Percentiles rank a stretch among this genome's conserved stretches.
phyloP scores from a whole-genome alignment of 2,113 vertebrate genomes.

The Smithornis capensis region DNA sequence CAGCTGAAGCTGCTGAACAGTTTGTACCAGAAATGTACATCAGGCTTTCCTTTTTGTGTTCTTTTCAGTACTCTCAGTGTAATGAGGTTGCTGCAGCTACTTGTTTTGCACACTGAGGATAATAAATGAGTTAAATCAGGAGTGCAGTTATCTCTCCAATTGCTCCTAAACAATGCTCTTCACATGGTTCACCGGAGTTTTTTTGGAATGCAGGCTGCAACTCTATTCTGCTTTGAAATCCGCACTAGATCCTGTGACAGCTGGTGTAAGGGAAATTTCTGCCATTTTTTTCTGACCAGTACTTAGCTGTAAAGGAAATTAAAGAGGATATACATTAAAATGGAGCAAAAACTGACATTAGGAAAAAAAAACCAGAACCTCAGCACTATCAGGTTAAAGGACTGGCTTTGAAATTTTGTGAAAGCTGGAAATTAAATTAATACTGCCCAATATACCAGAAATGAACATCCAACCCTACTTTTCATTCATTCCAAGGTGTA shows the following conservation, averaged over 20 bases:
- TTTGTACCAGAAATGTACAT: not conserved
- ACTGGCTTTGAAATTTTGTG: not conserved
- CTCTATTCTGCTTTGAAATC: conserved; percentile 46
- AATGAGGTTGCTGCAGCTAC: not conserved
- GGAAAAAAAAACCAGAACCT: not conserved
- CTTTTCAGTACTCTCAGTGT: not conserved
- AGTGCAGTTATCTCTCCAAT: not conserved
- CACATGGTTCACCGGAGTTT: not conserved
- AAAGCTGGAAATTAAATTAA: not conserved
- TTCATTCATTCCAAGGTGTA: not conserved
- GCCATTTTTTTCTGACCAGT: conserved; percentile 29
- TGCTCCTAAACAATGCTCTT: conserved; percentile 23
- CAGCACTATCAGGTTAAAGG: not conserved
- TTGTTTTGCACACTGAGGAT: conserved; percentile 27
- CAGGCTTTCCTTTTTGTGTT: not conserved
- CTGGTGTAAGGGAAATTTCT: conserved; percentile 58
- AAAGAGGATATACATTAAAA: conserved; percentile 8
- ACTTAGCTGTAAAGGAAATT: conserved; percentile 33
- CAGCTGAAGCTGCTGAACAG: not conserved
- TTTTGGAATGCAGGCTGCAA: not conserved
- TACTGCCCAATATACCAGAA: not conserved
- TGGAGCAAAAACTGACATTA: not conserved
- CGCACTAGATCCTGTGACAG: not conserved
- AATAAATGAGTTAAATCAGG: conserved; percentile 9
- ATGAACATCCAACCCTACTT: not conserved